A percentile compares a stretch with the other conserved stretches of the same genome.
These are phyloP conservation scores for Drosophila robusta DNA, from an alignment of 2,888 invertebrate genomes.

Conservation along the genomic window DNA sequence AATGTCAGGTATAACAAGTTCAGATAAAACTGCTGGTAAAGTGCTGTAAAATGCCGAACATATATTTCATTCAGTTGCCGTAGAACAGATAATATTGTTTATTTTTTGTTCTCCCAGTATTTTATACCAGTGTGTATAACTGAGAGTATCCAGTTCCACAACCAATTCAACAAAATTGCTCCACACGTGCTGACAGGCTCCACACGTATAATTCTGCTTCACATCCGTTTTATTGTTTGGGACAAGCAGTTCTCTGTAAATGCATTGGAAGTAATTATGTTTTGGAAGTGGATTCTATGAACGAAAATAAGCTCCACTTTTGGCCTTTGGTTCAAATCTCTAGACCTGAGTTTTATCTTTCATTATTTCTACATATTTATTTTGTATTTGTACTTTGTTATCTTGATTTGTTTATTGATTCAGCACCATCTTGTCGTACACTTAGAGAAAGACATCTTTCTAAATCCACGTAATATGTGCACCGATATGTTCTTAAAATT, in stretches of 20 bases:
- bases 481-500: no score
- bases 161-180: not conserved
- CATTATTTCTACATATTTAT: no score
- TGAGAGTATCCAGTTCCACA: not conserved
- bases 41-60: not conserved
- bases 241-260: slow-evolving; percentile 36
- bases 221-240: slow-evolving; percentile 18
- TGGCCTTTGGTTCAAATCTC: not conserved
- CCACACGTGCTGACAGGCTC: not conserved
- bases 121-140: slow-evolving; percentile 1
- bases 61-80: no score
- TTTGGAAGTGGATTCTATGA: slow-evolving; percentile 9
- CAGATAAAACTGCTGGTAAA: not conserved
- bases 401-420: no score
- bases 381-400: no score
- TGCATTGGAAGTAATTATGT: not conserved
- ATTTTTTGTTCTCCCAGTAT: slow-evolving; percentile 23
- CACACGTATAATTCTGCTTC: not conserved
- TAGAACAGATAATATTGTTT: not conserved
- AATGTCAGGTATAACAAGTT: not conserved
- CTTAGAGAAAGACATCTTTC: no score
- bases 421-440: no score
- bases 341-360: not conserved
- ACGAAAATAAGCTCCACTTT: accelerated
- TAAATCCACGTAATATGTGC: no score